A percentile compares a stretch with the other conserved stretches of the same genome.
phyloP scores from a whole-genome alignment of 2,113 vertebrate genomes.

The Tachycineta bicolor region DNA sequence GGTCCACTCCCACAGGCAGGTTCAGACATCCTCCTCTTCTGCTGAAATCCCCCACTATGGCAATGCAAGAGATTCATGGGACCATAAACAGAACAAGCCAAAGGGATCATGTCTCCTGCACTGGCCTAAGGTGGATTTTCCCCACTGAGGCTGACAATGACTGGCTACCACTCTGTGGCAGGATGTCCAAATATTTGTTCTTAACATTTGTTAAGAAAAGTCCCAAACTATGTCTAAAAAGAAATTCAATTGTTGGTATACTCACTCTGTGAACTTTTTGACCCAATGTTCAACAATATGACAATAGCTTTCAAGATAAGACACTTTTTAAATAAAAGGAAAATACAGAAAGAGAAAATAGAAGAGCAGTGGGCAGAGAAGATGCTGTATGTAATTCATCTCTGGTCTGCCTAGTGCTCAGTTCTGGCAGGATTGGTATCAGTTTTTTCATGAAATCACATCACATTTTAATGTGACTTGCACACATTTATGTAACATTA shows the following conservation, averaged over 20 bases:
- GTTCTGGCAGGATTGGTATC: not conserved
- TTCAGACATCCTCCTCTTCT: not conserved
- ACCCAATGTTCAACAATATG: not conserved
- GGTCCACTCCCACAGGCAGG: not conserved
- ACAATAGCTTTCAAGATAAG: constrained; percentile 29
- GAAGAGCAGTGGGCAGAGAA: not conserved
- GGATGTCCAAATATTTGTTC: not conserved
- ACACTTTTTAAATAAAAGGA: not conserved
- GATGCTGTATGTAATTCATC: not conserved
- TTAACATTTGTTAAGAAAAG: not conserved
- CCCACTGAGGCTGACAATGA: not conserved
- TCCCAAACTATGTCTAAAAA: not conserved
- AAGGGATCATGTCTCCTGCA: not conserved
- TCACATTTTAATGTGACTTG: not conserved
- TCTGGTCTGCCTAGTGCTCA: not conserved
- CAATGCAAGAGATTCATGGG: not conserved
- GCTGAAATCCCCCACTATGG: not conserved
- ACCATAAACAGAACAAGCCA: not conserved
- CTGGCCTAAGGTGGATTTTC: not conserved
- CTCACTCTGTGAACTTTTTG: not conserved
- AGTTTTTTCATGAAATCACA: not conserved
- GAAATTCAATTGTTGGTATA: not conserved
- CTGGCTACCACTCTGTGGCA: not conserved
- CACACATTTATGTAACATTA: not conserved
- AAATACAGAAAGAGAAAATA: not conserved